Percentiles rank a stretch among this genome's conserved stretches.
phyloP scores from a whole-genome alignment of 1,140 invertebrate species.

The Lethrus apterus region DNA sequence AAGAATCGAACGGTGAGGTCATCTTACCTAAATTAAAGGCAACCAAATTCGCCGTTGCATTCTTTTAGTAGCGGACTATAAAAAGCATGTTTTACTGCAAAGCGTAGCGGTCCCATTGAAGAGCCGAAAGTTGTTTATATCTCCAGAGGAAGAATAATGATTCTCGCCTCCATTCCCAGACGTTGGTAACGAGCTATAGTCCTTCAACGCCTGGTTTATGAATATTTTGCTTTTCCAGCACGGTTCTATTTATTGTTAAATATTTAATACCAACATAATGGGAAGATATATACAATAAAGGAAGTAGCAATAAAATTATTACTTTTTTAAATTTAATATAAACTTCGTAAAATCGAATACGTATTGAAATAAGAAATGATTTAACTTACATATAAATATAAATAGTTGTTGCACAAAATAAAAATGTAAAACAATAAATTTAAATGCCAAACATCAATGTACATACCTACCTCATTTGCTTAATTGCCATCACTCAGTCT shows the following conservation, averaged over 20 bases:
- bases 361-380: background rate
- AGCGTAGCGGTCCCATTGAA: slow-evolving; percentile 10
- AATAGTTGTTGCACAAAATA: too few relatives aligned
- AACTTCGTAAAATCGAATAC: background rate
- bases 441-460: too few relatives aligned
- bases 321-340: too few relatives aligned
- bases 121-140: slow-evolving; percentile 14
- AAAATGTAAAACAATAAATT: too few relatives aligned
- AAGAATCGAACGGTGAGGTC: slow-evolving; percentile 12
- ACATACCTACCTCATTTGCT: too few relatives aligned
- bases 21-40: slow-evolving; percentile 11
- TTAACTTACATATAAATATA: too few relatives aligned
- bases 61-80: slow-evolving; percentile 14
- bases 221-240: slow-evolving; percentile 11
- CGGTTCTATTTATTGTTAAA: slow-evolving; percentile 1
- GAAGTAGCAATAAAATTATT: too few relatives aligned
- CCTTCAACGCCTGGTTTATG: slow-evolving; percentile 1
- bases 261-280: too few relatives aligned
- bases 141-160: slow-evolving; percentile 11
- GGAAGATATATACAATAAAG: too few relatives aligned
- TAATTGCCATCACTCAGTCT: too few relatives aligned
- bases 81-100: slow-evolving; percentile 13
- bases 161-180: slow-evolving; percentile 14
- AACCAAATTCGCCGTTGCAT: slow-evolving; percentile 13
- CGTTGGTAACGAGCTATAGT: slow-evolving; percentile 10